Evolutionary conservation across 2,888 invertebrate genomes (phyloP).

Genomic region (Molorchus minor): DNA sequence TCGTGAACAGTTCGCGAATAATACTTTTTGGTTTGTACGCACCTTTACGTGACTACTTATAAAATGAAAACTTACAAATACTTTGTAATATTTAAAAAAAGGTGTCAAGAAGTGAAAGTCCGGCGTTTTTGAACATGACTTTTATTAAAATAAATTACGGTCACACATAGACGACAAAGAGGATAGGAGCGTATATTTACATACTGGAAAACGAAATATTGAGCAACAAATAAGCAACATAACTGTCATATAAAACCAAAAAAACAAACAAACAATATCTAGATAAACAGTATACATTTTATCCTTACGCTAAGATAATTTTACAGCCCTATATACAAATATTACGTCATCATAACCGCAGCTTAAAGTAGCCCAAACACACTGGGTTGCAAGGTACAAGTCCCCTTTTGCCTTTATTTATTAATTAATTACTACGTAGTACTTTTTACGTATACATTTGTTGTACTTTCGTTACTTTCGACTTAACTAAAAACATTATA

Average conservation of each 20-base stretch:
- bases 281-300: slow-evolving; percentile 63
- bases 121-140: slow-evolving; percentile 59
- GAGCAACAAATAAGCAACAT: slow-evolving; percentile 65
- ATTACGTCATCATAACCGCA: slow-evolving; percentile 32
- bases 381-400: slow-evolving; percentile 61
- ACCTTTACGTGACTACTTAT: no score
- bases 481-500: slow-evolving; percentile 43
- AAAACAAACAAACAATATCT: slow-evolving; percentile 58
- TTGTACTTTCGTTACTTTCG: slow-evolving; percentile 58
- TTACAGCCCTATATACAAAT: slow-evolving; percentile 53
- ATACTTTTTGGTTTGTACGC: no score
- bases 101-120: no score
- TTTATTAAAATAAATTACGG: slow-evolving; percentile 66
- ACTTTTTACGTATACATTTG: slow-evolving; percentile 43
- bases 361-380: slow-evolving; percentile 57
- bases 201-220: slow-evolving; percentile 59
- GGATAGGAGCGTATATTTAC: slow-evolving; percentile 56
- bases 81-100: no score
- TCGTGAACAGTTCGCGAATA: no score
- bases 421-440: slow-evolving; percentile 9
- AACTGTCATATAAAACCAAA: slow-evolving; percentile 59
- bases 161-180: slow-evolving; percentile 63
- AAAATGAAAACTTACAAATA: no score
- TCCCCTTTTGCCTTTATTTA: slow-evolving; percentile 50
- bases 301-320: slow-evolving; percentile 61